These are phyloP conservation scores for Nasonovia ribisnigri DNA, from an alignment of 2,888 invertebrate genomes.

Conservation along the genomic window DNA sequence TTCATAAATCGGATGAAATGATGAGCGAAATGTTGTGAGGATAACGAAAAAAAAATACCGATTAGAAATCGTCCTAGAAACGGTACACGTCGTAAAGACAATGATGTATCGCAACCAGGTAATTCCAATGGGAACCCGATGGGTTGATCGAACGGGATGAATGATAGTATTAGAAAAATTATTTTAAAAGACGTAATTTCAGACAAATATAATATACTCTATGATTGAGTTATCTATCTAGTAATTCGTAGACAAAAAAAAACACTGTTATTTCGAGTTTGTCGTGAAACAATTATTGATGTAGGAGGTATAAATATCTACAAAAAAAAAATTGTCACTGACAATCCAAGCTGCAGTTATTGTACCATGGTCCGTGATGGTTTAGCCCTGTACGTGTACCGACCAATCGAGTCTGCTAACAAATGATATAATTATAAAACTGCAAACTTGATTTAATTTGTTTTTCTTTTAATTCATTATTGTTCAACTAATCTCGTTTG, in stretches of 20 bases:
- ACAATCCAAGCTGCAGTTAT: neutral
- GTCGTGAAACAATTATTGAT: neutral
- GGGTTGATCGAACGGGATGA: neutral
- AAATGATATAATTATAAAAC: neutral
- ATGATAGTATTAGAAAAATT: neutral
- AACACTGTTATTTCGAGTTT: neutral
- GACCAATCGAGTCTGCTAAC: neutral
- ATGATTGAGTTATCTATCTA: neutral
- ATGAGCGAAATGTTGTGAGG: neutral
- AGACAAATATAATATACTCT: neutral
- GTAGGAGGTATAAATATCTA: too few relatives aligned
- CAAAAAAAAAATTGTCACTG: neutral
- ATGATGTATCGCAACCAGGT: neutral
- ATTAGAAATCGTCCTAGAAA: neutral
- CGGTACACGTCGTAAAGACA: neutral
- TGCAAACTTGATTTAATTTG: neutral
- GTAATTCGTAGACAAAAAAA: neutral
- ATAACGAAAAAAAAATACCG: neutral
- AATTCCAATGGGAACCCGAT: neutral
- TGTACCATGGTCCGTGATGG: too few relatives aligned
- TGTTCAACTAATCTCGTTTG: neutral
- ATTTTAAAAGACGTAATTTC: neutral
- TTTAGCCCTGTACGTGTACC: neutral
- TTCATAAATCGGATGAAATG: neutral
- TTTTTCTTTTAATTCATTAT: neutral